Evolutionary conservation across 2,113 vertebrate species (phyloP), one percentile per base, ranked within the genome.

Genomic region (Chaenogobius annularis): DNA sequence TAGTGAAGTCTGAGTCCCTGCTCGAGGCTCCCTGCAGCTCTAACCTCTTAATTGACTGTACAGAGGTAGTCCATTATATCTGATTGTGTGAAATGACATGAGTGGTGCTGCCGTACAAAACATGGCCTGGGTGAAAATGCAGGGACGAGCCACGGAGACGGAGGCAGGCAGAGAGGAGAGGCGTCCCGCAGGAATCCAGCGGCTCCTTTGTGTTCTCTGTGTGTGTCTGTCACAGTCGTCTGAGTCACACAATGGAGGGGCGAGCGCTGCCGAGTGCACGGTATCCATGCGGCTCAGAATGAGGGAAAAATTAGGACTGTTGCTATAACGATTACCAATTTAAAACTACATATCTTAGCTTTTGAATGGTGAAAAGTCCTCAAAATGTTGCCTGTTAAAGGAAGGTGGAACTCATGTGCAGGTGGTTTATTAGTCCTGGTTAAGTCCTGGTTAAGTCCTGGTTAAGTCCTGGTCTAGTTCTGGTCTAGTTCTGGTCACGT

Each of bases 161-260:
- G n/a, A n/a, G 70, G 54, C 72, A 69, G 73, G 73, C 74, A 75
- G 50, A 83, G 74, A 47, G 74, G 69, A 5, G 69, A 83, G 75
- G 71, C 73, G 70, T 82, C 82, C n/a, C 75, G 83, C 12, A 73
- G 68, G 74, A 63, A 70, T 66, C 82, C 82, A 78, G 80, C 68
- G 48, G 74, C 40, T 72, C 70, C 37, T 85, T 89, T 90, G 87
- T 89, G 78, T 20, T 54, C 0, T 4, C 68, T 62, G 65, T 90
- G 86, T 87, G 82, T 83, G 82, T 72, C 85, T 62, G 85, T 89
- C 88, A 90, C 79, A 87, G 80, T 77, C 90, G 69, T 75, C 66
- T 43, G 81, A 84, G 69, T 82, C 84, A 72, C 71, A 74, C 67
- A 70, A 54, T 66, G 70, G 66, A 78, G 22, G 14, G 4, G 22